Base-by-base conservation (phyloP, 2,888 invertebrate species). In the Synanthedon myopaeformis region DNA sequence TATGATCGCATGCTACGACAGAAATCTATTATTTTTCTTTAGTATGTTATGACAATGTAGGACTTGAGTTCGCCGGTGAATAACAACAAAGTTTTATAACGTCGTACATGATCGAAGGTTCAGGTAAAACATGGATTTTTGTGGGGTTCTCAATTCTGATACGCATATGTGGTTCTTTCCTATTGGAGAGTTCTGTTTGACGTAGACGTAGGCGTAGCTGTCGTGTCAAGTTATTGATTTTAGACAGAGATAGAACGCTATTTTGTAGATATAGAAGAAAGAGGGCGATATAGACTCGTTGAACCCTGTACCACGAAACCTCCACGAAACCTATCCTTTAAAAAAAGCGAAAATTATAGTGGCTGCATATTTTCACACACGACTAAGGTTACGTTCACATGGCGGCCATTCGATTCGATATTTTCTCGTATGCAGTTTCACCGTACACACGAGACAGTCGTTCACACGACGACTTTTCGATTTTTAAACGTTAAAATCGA, bases 91-190 rank as follows among this genome's bases (percentile, higher is more conserved):
- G 12, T 13, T 45, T 45, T 45, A 35, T 35, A 8, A 45, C 82
- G 81, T 79, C 75, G 69, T 75, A 70, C 84, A 84, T 85, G 76
- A 72, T 83, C 75, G 71, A 69, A 63, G 61, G 69, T 45, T 61
- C 65, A 67, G 63, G 66, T 69, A 78, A 67, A 79, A 79, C 71
- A 69, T 60, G 56, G 52, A 56, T 65, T 69, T 67, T 58, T 61
- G 58, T 59, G 56, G 55, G n/a, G 45, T 45, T 13, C 5, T 45
- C n/a, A 3, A 74, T 73, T 73, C 62, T 68, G 74, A 75, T 73
- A 63, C 57, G 68, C 57, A 65, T 78, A 85, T 85, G 86, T 86
- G 86, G 76, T 67, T 55, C 54, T 57, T 63, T 65, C 49, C 62
- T 61, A 84, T 84, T 86, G 83, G 85, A 58, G 42, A 52, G 61